Evolutionary conservation across 2,113 vertebrate species (phyloP), one percentile per base, ranked within the genome.

Genomic region (Petrocephalus zakoni): DNA sequence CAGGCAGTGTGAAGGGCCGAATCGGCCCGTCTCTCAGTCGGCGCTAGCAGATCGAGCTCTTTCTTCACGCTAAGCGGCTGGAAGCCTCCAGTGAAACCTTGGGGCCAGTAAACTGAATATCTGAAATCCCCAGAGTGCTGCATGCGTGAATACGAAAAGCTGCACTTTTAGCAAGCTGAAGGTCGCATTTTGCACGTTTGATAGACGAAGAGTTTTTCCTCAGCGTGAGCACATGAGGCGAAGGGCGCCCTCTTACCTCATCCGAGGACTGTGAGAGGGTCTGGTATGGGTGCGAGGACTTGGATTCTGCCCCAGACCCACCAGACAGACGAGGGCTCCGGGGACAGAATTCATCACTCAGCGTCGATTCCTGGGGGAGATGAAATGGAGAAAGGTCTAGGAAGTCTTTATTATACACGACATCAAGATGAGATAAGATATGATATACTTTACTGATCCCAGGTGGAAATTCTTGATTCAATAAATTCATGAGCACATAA

Each of bases 231-330:
- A 29, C 58, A 11, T 2, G 46, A 17, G 53, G 75, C 10, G 22
- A 22, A 34, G 25, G 4, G 51, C 13, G 55, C 8, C 68, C 7
- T 34, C 61, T 72, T 92, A 97, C 97, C 96, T 98, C 97, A 0
- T 98, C 97, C 0, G 97, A 97, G 88, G 97, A 98, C 94, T 97
- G 97, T 0, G 97, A 98, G 89, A 98, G 93, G 0, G 96, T 97
- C 89, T 97, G 97, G 91, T 97, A 97, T 1, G 97, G 97, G 82
- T 97, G 97, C n/a, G 96, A 96, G 86, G 96, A 97, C 89, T 95
- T 96, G 90, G 95, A 91, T 64, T 95, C 93, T 0, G 92, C 87
- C 19, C 94, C 91, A 55, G 95, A 94, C 2, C 91, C 90, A 0
- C 93, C 92, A 25, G 94, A 94, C 85, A 94, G 93, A 88, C 93